Evolutionary conservation across 2,797 vertebrate genomes (phyloP), one percentile per base, ranked within the genome.

Genomic region (Propithecus deckenii): DNA sequence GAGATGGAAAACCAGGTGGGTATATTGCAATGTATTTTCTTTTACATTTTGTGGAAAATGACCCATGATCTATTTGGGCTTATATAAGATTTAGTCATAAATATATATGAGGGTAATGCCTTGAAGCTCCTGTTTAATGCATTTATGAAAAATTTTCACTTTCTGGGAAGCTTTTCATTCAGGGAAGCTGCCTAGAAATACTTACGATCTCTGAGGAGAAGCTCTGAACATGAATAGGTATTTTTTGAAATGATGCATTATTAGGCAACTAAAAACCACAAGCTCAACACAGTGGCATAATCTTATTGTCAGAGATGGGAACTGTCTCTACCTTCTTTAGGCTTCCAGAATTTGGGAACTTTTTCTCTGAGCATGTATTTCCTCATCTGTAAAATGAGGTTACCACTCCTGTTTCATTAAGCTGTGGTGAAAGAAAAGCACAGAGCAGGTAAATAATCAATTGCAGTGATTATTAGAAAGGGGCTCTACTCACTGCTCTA

Each of bases 121-220:
- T 96, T 7, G 15, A 48, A 87, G 81, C 71, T 95, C 48, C n/a
- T 92, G 63, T 59, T 96, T 80, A 97, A 92, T 89, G 38, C n/a
- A 80, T 84, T 97, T 93, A 67, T 95, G 71, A 90, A 97, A 95
- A 79, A 30, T 23, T 35, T 83, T 89, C 69, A 63, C 32, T 86
- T 93, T 91, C 93, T 89, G 55, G 43, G 55, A 92, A 93, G 57
- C n/a, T 28, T 52, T 93, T 96, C 55, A 83, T 71, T 88, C 50
- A 79, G 23, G 7, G 25, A 1, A 63, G 52, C 71, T 96, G n/a
- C 59, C 75, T 97, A 57, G 80, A 89, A 96, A 57, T 43, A 86
- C 25, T 43, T 48, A 28, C 0, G 11, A 63, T 83, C 61, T 91
- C 72, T 23, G 18, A 63, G 23, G 50, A 79, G 84, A 93, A 52